These are phyloP conservation scores for Berghia stephanieae DNA, from an alignment of 1,140 invertebrate species.

Conservation along the genomic window DNA sequence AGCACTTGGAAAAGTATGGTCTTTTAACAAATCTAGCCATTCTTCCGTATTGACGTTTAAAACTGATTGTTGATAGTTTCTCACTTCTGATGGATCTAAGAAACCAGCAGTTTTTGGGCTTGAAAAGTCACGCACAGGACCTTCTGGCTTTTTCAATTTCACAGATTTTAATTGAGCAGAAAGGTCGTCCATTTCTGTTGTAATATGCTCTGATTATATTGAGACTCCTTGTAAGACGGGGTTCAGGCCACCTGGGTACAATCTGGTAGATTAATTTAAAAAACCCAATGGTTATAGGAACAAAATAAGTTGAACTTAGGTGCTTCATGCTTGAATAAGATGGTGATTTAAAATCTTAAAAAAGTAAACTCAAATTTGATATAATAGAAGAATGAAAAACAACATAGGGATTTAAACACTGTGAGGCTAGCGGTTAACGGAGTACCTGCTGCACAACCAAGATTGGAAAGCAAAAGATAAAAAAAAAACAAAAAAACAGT, in stretches of 20 bases:
- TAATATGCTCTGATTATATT: not conserved
- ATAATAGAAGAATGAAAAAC: not conserved
- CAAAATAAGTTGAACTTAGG: no score
- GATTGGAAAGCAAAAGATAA: no score
- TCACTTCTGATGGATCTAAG: conserved; percentile 41
- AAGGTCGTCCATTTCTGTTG: conserved; percentile 33
- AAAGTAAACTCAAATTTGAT: not conserved
- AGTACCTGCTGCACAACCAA: no score
- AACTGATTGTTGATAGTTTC: conserved; percentile 49
- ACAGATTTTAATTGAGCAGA: conserved; percentile 45
- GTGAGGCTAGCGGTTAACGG: not conserved
- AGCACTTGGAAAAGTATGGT: conserved; percentile 51
- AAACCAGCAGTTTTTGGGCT: conserved; percentile 52
- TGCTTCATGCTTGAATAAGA: not conserved
- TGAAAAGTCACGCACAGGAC: conserved; percentile 53
- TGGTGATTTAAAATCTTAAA: not conserved
- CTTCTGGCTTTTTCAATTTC: conserved; percentile 43
- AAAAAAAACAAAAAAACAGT: no score
- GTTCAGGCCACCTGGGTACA: not conserved
- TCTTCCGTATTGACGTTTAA: conserved; percentile 56
- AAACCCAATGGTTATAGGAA: not conserved
- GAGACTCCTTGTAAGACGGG: not conserved
- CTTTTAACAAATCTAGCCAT: conserved; percentile 50
- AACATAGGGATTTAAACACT: not conserved
- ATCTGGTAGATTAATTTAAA: not conserved